Base-by-base conservation (phyloP, 1,140 invertebrate genomes). In the Drosophila teissieri region DNA sequence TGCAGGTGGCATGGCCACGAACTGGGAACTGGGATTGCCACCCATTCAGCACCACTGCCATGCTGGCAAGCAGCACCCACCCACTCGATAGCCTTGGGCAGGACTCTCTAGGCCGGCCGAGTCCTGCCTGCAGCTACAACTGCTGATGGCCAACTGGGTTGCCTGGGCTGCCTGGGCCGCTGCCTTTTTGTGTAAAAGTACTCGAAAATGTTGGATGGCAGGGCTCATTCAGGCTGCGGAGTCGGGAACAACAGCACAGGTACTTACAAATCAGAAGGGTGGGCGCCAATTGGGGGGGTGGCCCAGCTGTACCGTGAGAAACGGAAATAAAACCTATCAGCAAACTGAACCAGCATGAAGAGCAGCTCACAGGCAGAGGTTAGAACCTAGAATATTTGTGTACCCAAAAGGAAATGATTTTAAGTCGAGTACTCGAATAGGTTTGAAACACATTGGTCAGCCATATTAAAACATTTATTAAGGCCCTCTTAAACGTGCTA, bases 111-210 rank as follows among this genome's bases (percentile, higher is more conserved):
- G 73, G 46, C 75, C 75, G 73, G 46, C 75, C 75, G 53, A 63
- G 51, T 27, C 51, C 51, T 56, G 48, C 54, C 56, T 46, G 44
- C 46, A 40, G 72, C 46, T 60, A 57, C 49, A 37, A 64, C 52
- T 55, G 56, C 65, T 72, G 51, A 39, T 34, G 65, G 56, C 34
- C 55, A 58, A 45, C 64, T 44, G 60, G 49, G 40, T 48, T 42
- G 75, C 46, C 44, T 63, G 60, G 49, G 40, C 52, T 42, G 75
- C 46, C 44, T 63, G 57, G 88, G 65, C 46, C 44, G 73, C 61
- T 85, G 70, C 78, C 75, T 86, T 86, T 86, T 83, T 86, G 83
- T 88, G 84, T 67, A 88, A 88, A 88, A 89, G 83, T 88, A 88
- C 79, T 88, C 84, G 63, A 73, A 88, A 88, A 83, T 88, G 83